These are phyloP conservation scores for Hyposoter didymator DNA, from an alignment of 2,888 invertebrate species.

Conservation along the genomic window DNA sequence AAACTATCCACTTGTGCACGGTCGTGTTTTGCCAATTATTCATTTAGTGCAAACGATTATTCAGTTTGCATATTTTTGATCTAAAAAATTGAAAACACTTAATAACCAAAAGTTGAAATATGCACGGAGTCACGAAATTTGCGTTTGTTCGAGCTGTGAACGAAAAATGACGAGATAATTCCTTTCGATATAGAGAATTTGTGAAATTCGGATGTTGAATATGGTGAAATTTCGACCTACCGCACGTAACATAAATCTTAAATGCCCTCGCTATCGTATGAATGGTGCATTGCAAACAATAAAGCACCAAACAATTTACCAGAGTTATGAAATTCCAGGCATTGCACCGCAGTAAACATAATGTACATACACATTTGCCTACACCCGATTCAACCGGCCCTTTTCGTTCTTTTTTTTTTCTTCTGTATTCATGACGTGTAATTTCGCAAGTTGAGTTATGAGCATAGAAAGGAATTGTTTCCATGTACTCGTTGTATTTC, in stretches of 20 bases:
- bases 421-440: background rate
- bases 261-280: constrained; percentile 33
- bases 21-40: background rate
- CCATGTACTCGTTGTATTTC: background rate
- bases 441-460: background rate
- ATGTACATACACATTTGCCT: constrained; percentile 23
- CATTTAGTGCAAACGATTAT: background rate
- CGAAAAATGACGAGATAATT: constrained; percentile 35
- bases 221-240: constrained; percentile 37
- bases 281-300: constrained; percentile 20
- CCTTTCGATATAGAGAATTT: constrained; percentile 26
- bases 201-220: constrained; percentile 38
- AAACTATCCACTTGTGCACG: constrained; percentile 8
- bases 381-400: background rate
- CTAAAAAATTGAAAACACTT: background rate
- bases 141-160: constrained; percentile 1
- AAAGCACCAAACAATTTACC: constrained; percentile 36
- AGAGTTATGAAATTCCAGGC: constrained; percentile 34
- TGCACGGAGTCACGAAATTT: constrained; percentile 1
- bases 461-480: background rate
- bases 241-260: constrained; percentile 41
- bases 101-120: background rate
- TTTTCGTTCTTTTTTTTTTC: background rate
- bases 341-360: constrained; percentile 24
- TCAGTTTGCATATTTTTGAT: background rate